A percentile compares a stretch with the other conserved stretches of the same genome.
Conservation (phyloP, 2,113 vertebrate genomes). For the Columbina picui region DNA sequence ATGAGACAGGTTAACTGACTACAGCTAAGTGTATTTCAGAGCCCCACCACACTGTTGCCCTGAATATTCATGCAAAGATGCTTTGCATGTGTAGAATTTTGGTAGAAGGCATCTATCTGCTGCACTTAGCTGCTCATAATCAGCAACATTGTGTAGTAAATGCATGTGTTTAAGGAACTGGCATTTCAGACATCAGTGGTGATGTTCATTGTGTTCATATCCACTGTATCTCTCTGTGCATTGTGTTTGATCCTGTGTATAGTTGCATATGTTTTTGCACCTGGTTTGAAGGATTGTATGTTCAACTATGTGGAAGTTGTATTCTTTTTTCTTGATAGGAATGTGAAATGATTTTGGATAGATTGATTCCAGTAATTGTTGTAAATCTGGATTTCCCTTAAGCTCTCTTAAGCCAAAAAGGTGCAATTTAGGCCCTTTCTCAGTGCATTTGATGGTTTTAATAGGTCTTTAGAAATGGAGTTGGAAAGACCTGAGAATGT, state of each 20-base stretch:
- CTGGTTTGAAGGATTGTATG: background rate
- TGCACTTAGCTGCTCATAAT: background rate
- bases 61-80: background rate
- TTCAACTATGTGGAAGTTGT: background rate
- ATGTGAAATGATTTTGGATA: background rate
- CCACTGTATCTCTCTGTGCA: background rate
- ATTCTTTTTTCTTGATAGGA: background rate
- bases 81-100: background rate
- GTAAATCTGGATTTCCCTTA: background rate
- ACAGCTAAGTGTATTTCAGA: background rate
- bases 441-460: background rate
- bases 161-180: background rate
- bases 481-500: background rate
- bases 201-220: background rate
- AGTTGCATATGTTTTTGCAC: background rate
- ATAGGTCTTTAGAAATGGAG: background rate
- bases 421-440: background rate
- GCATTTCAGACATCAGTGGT: background rate
- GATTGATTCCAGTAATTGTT: background rate
- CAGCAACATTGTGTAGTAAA: background rate
- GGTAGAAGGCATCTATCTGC: background rate
- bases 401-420: background rate
- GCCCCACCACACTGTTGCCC: fast-evolving
- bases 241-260: background rate
- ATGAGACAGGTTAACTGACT: background rate